Conservation (phyloP, 2,113 vertebrate genomes). For the Dicaeum eximium region DNA sequence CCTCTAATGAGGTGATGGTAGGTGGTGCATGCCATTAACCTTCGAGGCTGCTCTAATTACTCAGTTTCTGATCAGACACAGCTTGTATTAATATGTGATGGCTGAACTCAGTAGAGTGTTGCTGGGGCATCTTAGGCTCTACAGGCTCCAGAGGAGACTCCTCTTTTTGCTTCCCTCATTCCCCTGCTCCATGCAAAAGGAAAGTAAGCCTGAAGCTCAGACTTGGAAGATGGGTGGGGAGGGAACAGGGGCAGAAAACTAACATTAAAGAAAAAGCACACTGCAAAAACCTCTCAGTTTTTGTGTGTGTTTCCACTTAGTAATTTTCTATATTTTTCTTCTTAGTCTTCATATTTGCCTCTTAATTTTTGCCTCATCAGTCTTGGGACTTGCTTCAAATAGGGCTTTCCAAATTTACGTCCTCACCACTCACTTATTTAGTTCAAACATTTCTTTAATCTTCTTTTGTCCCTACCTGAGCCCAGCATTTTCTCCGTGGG, state of each 20-base stretch:
- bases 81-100: not conserved
- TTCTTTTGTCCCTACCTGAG: not conserved
- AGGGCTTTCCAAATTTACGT: not conserved
- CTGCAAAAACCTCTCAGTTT: not conserved
- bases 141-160: not conserved
- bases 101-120: not conserved
- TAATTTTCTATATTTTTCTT: not conserved
- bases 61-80: conserved; percentile 24
- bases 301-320: not conserved
- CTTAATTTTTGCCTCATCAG: not conserved
- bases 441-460: not conserved
- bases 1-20: conserved; percentile 31
- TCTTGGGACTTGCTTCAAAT: not conserved
- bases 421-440: not conserved
- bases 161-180: not conserved
- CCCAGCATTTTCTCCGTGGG: not conserved
- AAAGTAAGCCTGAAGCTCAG: not conserved
- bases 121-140: not conserved
- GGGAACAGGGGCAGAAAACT: not conserved
- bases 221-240: not conserved
- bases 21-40: conserved; percentile 29
- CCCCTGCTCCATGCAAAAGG: not conserved
- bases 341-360: not conserved
- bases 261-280: not conserved
- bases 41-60: conserved; percentile 25